phyloP scores from a whole-genome alignment of 2,888 invertebrate species.

The Criorhina ranunculi region DNA sequence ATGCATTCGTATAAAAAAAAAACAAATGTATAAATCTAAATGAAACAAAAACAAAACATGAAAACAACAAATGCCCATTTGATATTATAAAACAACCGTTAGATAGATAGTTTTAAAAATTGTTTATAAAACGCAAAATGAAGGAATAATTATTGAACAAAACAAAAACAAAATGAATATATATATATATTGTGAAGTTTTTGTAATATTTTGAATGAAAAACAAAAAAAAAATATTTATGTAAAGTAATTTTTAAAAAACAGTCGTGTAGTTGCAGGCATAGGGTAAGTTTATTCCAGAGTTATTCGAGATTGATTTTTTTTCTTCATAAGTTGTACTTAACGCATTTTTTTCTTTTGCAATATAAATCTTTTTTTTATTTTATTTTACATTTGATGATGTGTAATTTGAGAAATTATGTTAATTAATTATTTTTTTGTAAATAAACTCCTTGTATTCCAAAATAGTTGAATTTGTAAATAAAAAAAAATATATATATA shows the following conservation, averaged over 20 bases:
- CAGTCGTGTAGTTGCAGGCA: slow-evolving; percentile 13
- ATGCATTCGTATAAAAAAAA: slow-evolving; percentile 43
- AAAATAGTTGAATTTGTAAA: slow-evolving; percentile 74
- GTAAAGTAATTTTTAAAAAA: slow-evolving; percentile 9
- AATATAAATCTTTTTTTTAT: slow-evolving; percentile 28
- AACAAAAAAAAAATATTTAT: slow-evolving; percentile 46
- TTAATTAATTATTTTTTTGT: slow-evolving; percentile 41
- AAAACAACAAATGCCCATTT: slow-evolving; percentile 68
- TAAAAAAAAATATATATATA: slow-evolving; percentile 57
- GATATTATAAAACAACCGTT: slow-evolving; percentile 66
- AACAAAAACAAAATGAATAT: slow-evolving; percentile 32
- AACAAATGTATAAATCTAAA: slow-evolving; percentile 43
- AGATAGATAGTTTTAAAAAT: slow-evolving; percentile 74
- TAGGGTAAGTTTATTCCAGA: slow-evolving; percentile 54
- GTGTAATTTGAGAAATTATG: slow-evolving; percentile 1
- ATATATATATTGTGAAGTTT: slow-evolving; percentile 62
- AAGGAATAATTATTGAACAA: slow-evolving; percentile 50
- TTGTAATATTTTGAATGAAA: slow-evolving; percentile 64
- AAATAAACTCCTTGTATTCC: slow-evolving; percentile 65
- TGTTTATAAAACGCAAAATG: slow-evolving; percentile 69
- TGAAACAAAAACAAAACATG: slow-evolving; percentile 20
- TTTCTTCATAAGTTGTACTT: slow-evolving; percentile 57
- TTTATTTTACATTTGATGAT: slow-evolving; percentile 1
- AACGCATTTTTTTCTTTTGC: slow-evolving; percentile 64
- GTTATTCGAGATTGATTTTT: slow-evolving; percentile 33